Conservation (phyloP, 1,140 invertebrate genomes). For the Zaprionus ghesquierei region DNA sequence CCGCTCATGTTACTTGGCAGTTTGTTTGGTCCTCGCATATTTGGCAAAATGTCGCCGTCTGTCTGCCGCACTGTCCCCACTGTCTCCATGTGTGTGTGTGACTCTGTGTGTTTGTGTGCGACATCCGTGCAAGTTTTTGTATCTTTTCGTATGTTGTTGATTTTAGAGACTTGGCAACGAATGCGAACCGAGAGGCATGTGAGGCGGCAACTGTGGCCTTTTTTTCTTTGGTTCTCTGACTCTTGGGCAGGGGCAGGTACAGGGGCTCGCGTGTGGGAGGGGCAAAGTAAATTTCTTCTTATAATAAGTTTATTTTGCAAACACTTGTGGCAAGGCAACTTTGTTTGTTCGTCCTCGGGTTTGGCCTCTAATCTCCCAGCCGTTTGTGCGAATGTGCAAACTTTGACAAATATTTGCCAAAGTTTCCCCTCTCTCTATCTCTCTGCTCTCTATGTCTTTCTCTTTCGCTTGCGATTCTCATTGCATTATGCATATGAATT, state of each 20-base stretch:
- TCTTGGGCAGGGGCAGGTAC: not conserved
- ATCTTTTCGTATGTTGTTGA: constrained; percentile 77
- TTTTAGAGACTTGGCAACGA: constrained; percentile 76
- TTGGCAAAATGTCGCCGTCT: constrained; percentile 69
- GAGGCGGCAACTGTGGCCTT: not conserved
- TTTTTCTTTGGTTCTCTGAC: not conserved
- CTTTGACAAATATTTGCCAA: constrained; percentile 81
- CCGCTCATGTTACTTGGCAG: constrained; percentile 43
- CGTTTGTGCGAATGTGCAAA: constrained; percentile 80
- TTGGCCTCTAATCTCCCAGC: constrained; percentile 75
- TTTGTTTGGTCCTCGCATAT: constrained; percentile 54
- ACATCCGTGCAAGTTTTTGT: constrained; percentile 75
- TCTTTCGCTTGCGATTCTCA: constrained; percentile 43
- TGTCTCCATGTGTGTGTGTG: constrained; percentile 5
- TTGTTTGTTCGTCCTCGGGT: constrained; percentile 75
- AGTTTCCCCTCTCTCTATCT: constrained; percentile 32
- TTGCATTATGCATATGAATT: constrained; percentile 79
- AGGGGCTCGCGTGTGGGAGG: constrained; percentile 1
- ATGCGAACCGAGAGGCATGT: constrained; percentile 30
- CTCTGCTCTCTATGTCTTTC: not conserved
- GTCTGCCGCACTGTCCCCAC: constrained; percentile 8
- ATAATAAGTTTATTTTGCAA: constrained; percentile 82
- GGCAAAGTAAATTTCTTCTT: constrained; percentile 78
- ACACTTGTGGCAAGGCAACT: constrained; percentile 81
- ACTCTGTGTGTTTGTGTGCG: constrained; percentile 37